phyloP scores from a whole-genome alignment of 2,113 vertebrate genomes.

The Balaeniceps rex region DNA sequence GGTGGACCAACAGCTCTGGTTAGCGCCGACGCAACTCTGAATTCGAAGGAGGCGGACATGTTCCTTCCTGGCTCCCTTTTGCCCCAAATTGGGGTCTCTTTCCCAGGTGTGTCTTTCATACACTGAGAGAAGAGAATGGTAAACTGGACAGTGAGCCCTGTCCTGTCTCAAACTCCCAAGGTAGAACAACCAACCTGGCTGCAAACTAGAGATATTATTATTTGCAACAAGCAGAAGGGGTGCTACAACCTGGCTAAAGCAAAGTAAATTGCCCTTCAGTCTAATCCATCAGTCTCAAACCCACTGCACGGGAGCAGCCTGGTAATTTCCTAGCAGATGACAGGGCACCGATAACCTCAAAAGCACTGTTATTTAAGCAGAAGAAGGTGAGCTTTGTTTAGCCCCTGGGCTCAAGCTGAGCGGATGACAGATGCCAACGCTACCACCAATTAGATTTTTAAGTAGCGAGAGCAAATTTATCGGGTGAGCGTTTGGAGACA shows the following conservation, averaged over 20 bases:
- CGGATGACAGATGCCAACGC: background rate
- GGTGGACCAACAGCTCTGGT: background rate
- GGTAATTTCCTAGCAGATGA: constrained; percentile 20
- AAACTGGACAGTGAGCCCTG: background rate
- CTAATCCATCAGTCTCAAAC: background rate
- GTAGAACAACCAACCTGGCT: background rate
- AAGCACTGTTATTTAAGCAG: constrained; percentile 50
- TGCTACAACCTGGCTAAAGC: background rate
- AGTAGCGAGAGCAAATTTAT: background rate
- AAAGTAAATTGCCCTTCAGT: background rate
- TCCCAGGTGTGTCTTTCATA: background rate
- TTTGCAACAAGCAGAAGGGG: background rate
- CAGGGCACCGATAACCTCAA: constrained; percentile 37
- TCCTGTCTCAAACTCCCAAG: background rate
- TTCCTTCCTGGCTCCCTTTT: background rate
- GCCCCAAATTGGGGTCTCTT: background rate
- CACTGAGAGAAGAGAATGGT: background rate
- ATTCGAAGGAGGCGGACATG: background rate
- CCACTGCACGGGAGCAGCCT: background rate
- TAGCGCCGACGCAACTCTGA: background rate
- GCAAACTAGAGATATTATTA: background rate
- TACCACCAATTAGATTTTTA: constrained; percentile 44
- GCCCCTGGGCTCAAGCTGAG: constrained; percentile 56
- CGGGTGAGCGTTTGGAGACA: background rate
- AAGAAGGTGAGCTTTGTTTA: constrained; percentile 52